Conservation (phyloP, 2,797 vertebrate genomes). For the Spinus olivaceus region DNA sequence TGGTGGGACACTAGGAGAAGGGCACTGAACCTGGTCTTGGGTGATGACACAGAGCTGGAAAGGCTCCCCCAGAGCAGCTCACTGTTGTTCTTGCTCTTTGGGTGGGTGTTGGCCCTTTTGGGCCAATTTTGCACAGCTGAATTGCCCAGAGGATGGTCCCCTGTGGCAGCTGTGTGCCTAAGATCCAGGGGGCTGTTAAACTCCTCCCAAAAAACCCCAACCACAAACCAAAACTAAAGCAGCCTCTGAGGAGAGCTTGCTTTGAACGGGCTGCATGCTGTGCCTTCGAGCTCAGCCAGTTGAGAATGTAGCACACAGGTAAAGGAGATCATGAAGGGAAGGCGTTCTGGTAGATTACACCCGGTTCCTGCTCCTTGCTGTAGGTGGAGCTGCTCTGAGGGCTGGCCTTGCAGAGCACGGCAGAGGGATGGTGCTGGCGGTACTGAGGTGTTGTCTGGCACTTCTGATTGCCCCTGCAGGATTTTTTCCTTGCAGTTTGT, state of each 20-base stretch:
- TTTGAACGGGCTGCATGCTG: fast-evolving
- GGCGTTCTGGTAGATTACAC: neutral
- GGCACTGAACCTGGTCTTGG: neutral
- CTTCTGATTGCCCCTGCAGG: neutral
- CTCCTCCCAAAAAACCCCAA: neutral
- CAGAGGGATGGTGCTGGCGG: neutral
- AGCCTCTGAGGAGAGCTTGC: neutral
- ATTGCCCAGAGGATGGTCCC: neutral
- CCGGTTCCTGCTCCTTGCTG: neutral
- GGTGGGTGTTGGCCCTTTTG: neutral
- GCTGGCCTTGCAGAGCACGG: neutral
- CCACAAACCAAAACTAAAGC: neutral
- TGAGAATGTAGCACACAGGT: neutral
- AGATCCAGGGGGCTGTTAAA: neutral
- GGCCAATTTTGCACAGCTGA: neutral
- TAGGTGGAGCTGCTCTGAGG: neutral
- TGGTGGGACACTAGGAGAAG: neutral
- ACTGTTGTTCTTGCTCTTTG: fast-evolving
- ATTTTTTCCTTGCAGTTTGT: neutral
- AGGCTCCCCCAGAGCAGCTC: neutral
- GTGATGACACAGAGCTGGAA: neutral
- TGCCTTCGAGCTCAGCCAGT: neutral
- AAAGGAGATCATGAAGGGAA: neutral
- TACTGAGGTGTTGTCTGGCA: neutral
- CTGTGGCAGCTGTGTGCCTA: fast-evolving